A percentile compares a stretch with the other conserved stretches of the same genome.
phyloP scores from a whole-genome alignment of 2,797 vertebrate species.

The Thripadectes ignobilis region DNA sequence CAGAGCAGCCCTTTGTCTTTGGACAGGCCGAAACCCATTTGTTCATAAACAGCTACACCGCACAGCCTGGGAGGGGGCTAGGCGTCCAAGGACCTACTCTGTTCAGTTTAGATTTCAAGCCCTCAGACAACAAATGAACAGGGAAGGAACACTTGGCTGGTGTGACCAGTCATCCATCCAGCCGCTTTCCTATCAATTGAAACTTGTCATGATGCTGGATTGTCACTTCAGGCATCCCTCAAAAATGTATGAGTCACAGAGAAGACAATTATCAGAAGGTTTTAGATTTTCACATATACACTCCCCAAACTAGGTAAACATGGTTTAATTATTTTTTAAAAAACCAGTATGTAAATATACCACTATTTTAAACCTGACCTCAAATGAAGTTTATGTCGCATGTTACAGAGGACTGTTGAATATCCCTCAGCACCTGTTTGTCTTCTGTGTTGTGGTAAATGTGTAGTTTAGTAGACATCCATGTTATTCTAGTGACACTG shows the following conservation, averaged over 20 bases:
- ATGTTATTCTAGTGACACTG: background rate
- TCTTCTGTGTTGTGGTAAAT: background rate
- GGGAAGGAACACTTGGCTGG: background rate
- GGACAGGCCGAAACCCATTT: background rate
- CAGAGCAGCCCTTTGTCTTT: background rate
- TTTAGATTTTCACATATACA: background rate
- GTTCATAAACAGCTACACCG: background rate
- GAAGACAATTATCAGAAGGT: background rate
- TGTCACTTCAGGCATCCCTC: background rate
- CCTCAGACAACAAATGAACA: background rate
- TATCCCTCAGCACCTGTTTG: background rate
- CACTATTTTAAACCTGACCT: background rate
- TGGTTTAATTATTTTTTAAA: background rate
- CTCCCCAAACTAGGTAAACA: background rate
- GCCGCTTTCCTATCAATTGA: background rate
- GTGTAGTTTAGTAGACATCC: background rate
- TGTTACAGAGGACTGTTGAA: background rate
- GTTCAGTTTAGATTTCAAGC: background rate
- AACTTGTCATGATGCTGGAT: background rate
- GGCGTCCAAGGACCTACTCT: background rate
- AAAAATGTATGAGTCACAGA: background rate
- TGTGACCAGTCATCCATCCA: rapidly evolving
- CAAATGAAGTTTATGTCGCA: background rate
- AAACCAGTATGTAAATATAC: background rate
- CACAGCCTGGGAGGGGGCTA: background rate